Evolutionary conservation across 2,888 invertebrate genomes (phyloP).

Genomic region (Amphipyra tragopoginis): DNA sequence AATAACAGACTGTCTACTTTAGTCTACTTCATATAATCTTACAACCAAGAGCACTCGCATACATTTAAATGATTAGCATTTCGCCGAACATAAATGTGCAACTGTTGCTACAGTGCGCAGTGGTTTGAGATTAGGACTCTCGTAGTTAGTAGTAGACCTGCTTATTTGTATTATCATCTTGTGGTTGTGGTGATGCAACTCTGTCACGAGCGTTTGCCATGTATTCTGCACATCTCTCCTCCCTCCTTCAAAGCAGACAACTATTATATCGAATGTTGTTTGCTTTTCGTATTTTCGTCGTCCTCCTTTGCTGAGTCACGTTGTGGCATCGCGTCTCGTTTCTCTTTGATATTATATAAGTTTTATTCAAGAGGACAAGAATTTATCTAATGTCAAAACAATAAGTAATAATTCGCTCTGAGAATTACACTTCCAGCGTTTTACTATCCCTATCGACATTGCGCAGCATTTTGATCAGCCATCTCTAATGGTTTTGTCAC

Average conservation of each 20-base stretch:
- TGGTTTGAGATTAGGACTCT: too few relatives aligned
- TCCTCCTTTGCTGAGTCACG: background rate
- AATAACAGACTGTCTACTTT: too few relatives aligned
- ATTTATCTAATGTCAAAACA: background rate
- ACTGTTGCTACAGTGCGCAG: too few relatives aligned
- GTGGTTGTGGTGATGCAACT: slow-evolving; percentile 21
- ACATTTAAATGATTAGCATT: too few relatives aligned
- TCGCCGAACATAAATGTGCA: too few relatives aligned
- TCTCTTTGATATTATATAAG: background rate
- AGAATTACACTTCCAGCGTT: too few relatives aligned
- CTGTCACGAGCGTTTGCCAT: slow-evolving; percentile 12
- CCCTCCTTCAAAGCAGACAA: background rate
- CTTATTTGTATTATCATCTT: background rate
- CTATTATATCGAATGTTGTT: slow-evolving; percentile 8
- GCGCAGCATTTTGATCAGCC: too few relatives aligned
- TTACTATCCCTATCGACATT: too few relatives aligned
- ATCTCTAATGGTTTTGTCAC: too few relatives aligned
- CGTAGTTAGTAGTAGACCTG: background rate
- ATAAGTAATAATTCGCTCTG: too few relatives aligned
- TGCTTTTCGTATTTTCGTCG: background rate
- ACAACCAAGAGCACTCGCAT: too few relatives aligned
- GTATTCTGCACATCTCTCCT: slow-evolving; percentile 11
- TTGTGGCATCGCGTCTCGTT: background rate
- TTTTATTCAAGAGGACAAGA: background rate
- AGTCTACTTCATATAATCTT: too few relatives aligned